Evolutionary conservation across 1,140 invertebrate species (phyloP).

Genomic region (Lordiphosa clarofinis): DNA sequence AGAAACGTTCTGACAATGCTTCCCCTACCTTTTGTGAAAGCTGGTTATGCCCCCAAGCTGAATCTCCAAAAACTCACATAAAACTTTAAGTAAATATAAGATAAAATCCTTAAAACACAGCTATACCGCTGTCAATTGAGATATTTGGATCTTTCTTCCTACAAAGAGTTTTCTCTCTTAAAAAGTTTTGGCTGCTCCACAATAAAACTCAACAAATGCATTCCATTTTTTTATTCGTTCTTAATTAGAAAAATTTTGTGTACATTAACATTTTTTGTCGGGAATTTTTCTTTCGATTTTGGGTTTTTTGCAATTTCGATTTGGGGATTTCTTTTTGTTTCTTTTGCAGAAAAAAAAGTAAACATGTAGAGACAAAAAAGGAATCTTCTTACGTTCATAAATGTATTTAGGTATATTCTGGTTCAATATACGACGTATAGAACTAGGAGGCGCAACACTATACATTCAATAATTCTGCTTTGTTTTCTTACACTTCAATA

Average conservation of each 20-base stretch:
- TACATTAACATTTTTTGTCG: slow-evolving; percentile 67
- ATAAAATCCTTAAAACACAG: too few relatives aligned
- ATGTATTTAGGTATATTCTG: slow-evolving; percentile 58
- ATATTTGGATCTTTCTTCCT: too few relatives aligned
- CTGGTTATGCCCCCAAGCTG: too few relatives aligned
- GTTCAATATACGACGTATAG: slow-evolving; percentile 65
- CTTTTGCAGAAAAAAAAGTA: slow-evolving; percentile 36
- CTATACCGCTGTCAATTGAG: too few relatives aligned
- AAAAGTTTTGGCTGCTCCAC: too few relatives aligned
- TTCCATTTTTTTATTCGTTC: slow-evolving; percentile 58
- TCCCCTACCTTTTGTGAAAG: too few relatives aligned
- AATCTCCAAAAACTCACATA: too few relatives aligned
- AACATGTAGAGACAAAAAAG: slow-evolving; percentile 53
- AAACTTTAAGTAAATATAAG: too few relatives aligned
- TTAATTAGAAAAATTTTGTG: slow-evolving; percentile 72
- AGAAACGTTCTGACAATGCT: too few relatives aligned
- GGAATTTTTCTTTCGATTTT: slow-evolving; percentile 29
- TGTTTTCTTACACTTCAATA: slow-evolving; percentile 9
- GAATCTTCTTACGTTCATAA: slow-evolving; percentile 46
- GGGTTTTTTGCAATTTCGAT: slow-evolving; percentile 30
- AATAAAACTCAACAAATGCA: slow-evolving; percentile 21
- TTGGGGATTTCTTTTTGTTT: slow-evolving; percentile 19
- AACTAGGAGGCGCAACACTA: slow-evolving; percentile 73
- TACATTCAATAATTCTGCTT: slow-evolving; percentile 69
- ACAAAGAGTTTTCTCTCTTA: too few relatives aligned